Evolutionary conservation across 2,888 invertebrate genomes (phyloP), one percentile per base, ranked within the genome.

Genomic region (Leucoptera coffeella): DNA sequence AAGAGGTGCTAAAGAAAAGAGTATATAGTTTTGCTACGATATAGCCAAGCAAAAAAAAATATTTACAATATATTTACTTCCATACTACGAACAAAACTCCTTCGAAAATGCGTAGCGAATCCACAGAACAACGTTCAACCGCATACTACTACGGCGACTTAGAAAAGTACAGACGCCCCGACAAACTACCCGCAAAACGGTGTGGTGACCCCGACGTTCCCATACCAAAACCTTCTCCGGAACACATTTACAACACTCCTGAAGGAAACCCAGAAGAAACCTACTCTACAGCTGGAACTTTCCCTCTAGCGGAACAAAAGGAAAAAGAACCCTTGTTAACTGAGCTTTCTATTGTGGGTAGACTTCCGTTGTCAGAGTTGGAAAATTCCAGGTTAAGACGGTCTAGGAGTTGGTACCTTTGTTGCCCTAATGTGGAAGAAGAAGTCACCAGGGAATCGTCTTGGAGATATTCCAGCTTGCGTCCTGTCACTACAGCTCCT

Each of bases 401-500:
- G 33, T 77, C 75, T 38, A 45, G 78, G 29, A 76, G 76, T 40
- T 78, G 78, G 65, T 62, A 77, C 38, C 59, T 78, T 34, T 78
- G 78, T 52, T 74, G 75, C 32, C 69, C 71, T 0, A 59, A 67
- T 21, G 50, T 58, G 14, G 64, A 65, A 8, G 61, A 65, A 37
- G 59, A 65, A 44, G 48, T 58, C 0, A 57, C 58, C 1, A 40
- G 62, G 26, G 59, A 62, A 35, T 58, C 62, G 0, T 61, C 61
- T 7, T 65, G 67, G 67, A 39, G 67, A 30, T 62, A 67, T 29
- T 60, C 67, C 12, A 65, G 67, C 23, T 32, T 67, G 37, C 36
- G 64, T 32, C 60, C 67, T 0, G 64, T 62, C 19, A 67, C 62
- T 0, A 58, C 56, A 11, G 60, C 65, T 7, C 67, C 62, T 2